Evolutionary conservation across 2,888 invertebrate genomes (phyloP).

Genomic region (Cephonodes hylas): DNA sequence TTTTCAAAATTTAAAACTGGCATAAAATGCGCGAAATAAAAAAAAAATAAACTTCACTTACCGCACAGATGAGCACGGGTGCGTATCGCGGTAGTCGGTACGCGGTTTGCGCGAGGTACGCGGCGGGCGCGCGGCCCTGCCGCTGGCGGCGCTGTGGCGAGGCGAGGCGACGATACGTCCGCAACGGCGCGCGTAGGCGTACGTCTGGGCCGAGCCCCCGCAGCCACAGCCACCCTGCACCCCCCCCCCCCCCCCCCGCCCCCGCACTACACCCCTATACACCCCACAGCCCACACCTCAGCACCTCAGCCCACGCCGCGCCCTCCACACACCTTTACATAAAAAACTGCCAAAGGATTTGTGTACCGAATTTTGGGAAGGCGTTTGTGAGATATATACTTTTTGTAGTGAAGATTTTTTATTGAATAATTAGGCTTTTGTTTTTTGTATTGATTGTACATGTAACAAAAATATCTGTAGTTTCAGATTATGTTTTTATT

Average conservation of each 20-base stretch:
- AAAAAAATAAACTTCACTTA: no score
- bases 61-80: background rate
- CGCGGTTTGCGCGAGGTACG: no score
- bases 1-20: no score
- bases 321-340: constrained; percentile 43
- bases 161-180: constrained; percentile 57
- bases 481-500: no score
- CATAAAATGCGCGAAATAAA: no score
- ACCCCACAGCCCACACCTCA: constrained; percentile 25
- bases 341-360: constrained; percentile 47
- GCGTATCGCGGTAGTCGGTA: background rate
- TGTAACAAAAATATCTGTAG: no score
- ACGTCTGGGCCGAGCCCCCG: constrained; percentile 50
- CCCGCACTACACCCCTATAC: constrained; percentile 30
- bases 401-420: no score
- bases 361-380: constrained; percentile 18
- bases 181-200: constrained; percentile 71
- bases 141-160: constrained; percentile 74
- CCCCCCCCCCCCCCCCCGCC: constrained; percentile 29
- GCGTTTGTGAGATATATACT: background rate
- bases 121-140: constrained; percentile 76
- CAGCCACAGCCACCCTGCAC: constrained; percentile 24
- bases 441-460: no score
- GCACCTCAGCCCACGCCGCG: constrained; percentile 24
- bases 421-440: no score